Evolutionary conservation across 2,888 invertebrate species (phyloP), one percentile per base, ranked within the genome.

Genomic region (Strigamia crassipes): DNA sequence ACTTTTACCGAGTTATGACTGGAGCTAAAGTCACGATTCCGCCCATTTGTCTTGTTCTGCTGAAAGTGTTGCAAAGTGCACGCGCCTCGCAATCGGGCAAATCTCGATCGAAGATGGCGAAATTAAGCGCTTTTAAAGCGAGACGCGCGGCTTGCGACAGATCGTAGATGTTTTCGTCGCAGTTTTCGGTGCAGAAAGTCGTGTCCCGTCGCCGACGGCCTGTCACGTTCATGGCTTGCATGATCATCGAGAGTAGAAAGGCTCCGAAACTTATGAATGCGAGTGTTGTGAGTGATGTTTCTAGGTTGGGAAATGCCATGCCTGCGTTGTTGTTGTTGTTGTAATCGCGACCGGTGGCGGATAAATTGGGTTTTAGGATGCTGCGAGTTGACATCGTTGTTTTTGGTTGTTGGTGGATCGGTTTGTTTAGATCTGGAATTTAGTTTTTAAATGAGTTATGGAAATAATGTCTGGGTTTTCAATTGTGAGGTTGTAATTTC

Each of bases 211-310:
- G 21, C 31, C 66, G 21, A 12, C 81, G 31, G 4, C 61, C 61
- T 1, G 81, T 81, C 9, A 81, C 81, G 34, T 81, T 81, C 66
- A 81, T 38, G n/a, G 81, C 81, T 38, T 42, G 51, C 31, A 81
- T 15, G 2, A 81, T 31, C 61, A 81, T 56, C 12, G 81, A 81
- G 9, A 81, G 66, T 15, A 81, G 18, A 38, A 81, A 81, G 0
- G 81, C 81, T 6, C 81, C 81, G 66, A 81, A 81, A 66, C 81
- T 81, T 13, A 81, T 12, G 13, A 81, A 81, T 12, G 81, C 81
- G 2, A 81, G 18, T 1, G 66, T 66, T 9, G 81, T 81, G 4
- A 81, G 34, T 61, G 81, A 81, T n/a, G 81, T 66, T 34, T 81
- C 81, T 38, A 81, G 12, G 81, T 61, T 81, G 15, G 81, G 81